A percentile compares a stretch with the other conserved stretches of the same genome.
Evolutionary conservation across 2,113 vertebrate species (phyloP).

Genomic region (Excalfactoria chinensis): DNA sequence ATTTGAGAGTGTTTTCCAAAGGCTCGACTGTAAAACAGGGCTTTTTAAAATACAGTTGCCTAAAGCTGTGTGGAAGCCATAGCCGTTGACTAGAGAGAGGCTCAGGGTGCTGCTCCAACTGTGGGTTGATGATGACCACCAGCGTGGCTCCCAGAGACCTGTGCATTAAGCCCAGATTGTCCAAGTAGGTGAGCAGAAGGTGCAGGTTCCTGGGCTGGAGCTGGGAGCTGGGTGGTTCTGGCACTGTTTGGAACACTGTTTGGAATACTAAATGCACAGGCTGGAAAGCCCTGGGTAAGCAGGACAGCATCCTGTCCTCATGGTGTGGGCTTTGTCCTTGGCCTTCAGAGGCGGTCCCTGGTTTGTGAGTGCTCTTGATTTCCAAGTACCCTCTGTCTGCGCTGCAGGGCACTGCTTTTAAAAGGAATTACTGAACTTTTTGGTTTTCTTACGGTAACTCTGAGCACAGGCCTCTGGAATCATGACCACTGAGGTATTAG

Average conservation of each 20-base stretch:
- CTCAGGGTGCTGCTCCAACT: neutral
- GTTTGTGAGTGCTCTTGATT: neutral
- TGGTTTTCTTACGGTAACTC: neutral
- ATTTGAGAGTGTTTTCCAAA: neutral
- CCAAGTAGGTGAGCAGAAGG: neutral
- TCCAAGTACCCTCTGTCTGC: neutral
- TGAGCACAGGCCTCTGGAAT: neutral
- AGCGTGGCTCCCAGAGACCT: neutral
- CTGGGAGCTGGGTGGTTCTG: neutral
- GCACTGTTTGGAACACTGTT: neutral
- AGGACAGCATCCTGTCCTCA: neutral
- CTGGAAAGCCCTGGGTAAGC: neutral
- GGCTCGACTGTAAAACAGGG: neutral
- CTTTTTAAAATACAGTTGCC: neutral
- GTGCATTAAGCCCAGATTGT: neutral
- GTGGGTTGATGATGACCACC: neutral
- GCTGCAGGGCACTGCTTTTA: neutral
- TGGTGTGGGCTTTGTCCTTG: neutral
- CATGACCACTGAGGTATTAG: neutral
- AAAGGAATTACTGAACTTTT: neutral
- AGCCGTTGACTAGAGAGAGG: neutral
- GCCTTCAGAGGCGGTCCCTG: neutral
- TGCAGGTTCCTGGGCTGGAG: neutral
- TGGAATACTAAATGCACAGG: neutral
- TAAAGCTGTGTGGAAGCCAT: neutral